A percentile compares a stretch with the other conserved stretches of the same genome.
phyloP scores from a whole-genome alignment of 1,140 invertebrate species.

The Caenorhabditis remanei region DNA sequence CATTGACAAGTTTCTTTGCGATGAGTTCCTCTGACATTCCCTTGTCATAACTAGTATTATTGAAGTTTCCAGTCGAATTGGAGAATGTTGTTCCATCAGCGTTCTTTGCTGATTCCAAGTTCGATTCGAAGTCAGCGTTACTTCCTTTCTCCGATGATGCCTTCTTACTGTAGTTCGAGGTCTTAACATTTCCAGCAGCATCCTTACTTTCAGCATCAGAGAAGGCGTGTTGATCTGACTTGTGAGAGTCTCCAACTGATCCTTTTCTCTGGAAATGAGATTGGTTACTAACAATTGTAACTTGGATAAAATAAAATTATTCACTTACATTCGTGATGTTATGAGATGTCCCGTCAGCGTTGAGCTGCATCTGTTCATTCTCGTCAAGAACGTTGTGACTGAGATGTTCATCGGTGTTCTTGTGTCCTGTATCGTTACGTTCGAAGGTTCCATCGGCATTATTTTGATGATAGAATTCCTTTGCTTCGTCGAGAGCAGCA shows the following conservation, averaged over 20 bases:
- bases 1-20: slow-evolving; percentile 18
- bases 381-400: slow-evolving; percentile 18
- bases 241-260: slow-evolving; percentile 22
- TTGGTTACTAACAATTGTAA: neutral
- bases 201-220: neutral
- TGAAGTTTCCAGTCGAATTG: slow-evolving; percentile 9
- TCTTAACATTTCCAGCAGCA: neutral
- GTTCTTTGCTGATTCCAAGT: neutral
- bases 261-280: slow-evolving; percentile 3
- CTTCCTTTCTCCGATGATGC: neutral
- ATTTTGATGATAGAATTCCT: neutral
- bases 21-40: slow-evolving; percentile 9
- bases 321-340: neutral
- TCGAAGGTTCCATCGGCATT: slow-evolving; percentile 17
- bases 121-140: neutral
- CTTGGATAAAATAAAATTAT: no score
- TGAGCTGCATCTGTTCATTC: neutral
- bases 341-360: slow-evolving; percentile 10
- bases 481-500: slow-evolving; percentile 9
- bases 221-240: neutral
- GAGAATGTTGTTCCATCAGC: slow-evolving; percentile 26
- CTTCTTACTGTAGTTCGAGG: neutral
- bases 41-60: slow-evolving; percentile 26
- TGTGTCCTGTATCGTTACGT: slow-evolving; percentile 8
- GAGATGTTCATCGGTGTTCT: neutral